These are phyloP conservation scores for Tachystola acroxantha DNA, from an alignment of 2,888 invertebrate genomes.

Conservation along the genomic window DNA sequence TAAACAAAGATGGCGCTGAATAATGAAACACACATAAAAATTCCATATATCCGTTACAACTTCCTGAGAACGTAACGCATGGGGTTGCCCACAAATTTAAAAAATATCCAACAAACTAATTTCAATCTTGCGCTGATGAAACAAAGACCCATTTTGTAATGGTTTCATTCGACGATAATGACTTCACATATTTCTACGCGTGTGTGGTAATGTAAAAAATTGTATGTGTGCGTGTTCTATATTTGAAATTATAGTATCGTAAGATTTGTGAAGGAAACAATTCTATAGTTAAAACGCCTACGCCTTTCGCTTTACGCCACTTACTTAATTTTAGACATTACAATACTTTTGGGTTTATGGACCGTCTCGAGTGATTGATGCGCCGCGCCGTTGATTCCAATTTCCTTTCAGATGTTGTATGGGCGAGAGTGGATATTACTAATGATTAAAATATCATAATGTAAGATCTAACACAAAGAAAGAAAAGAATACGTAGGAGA, in stretches of 20 bases:
- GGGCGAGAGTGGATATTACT: no score
- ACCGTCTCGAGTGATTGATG: no score
- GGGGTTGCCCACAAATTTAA: conserved; percentile 32
- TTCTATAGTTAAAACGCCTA: conserved; percentile 17
- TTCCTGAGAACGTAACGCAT: conserved; percentile 48
- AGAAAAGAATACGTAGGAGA: no score
- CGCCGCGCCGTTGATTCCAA: no score
- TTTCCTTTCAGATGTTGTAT: no score
- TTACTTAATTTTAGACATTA: neutral
- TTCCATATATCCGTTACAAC: conserved; percentile 52
- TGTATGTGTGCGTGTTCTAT: conserved; percentile 32
- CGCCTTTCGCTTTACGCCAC: conserved; percentile 16
- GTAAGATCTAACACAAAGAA: no score
- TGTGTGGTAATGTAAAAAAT: conserved; percentile 18
- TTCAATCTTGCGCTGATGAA: conserved; percentile 16
- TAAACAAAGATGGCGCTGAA: conserved; percentile 48
- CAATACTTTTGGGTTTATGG: no score
- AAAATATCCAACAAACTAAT: conserved; percentile 14
- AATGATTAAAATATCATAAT: no score
- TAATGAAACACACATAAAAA: conserved; percentile 66
- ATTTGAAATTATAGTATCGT: conserved; percentile 30
- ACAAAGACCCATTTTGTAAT: no score
- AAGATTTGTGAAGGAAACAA: conserved; percentile 21
- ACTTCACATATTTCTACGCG: conserved; percentile 21
- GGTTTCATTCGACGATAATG: conserved; percentile 21